Evolutionary conservation across 1,140 invertebrate genomes (phyloP), one percentile per base, ranked within the genome.

Genomic region (Leptinotarsa lineolata): DNA sequence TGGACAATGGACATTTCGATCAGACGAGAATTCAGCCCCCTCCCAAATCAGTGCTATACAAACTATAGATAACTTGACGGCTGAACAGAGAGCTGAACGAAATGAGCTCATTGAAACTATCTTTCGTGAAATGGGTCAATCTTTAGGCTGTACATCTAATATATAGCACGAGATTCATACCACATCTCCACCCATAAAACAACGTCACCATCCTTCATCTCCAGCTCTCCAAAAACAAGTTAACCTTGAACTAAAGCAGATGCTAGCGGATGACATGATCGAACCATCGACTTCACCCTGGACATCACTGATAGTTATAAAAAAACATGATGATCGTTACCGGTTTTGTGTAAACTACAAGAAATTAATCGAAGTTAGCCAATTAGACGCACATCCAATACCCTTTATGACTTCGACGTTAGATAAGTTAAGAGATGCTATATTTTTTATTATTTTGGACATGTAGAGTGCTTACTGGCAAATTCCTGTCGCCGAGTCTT

Each of bases 311-410:
- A 79, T 88, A 0, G 81, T 88, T 0, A 83, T 86, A 2, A 77
- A 74, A 11, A 90, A 89, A 76, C 8, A 85, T 85, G 85, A 88
- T 70, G 83, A 82, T 3, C 75, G 73, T 0, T 74, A 77, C 1
- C 63, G 87, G 16, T 87, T 88, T 69, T 76, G 72, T 24, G 11
- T 72, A 81, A 60, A 65, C 45, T 75, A 72, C 21, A 4, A 58
- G 21, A 20, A 15, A n/a, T 13, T 46, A 46, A 46, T 6, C 45
- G 13, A 46, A 46, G 45, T 46, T 46, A 46, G 45, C 13, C 13
- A 6, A 13, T 5, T 46, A 46, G 45, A 46, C 13, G 45, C 45
- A 13, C 13, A 46, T 46, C 45, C 45, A 46, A 46, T 46, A 6
- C 45, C 45, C 45, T 46, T 46, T 13, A 13, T 46, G 13, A 46